Percentiles rank a stretch among this genome's conserved stretches.
These are phyloP conservation scores for Sebastes goodei DNA, from an alignment of 2,797 vertebrate genomes.

Conservation along the genomic window DNA sequence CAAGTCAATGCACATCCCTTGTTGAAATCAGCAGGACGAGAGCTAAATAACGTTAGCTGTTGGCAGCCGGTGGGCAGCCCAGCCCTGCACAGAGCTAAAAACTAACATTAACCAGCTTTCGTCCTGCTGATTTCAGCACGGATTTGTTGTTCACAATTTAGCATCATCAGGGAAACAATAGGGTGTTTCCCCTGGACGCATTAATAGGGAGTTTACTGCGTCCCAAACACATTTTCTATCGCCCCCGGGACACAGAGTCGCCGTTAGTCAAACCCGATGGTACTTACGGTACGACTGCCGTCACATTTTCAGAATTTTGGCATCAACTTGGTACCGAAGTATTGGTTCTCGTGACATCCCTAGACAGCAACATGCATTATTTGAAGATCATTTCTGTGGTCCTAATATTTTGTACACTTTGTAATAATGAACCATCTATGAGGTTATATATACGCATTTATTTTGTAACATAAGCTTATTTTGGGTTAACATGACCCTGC, in stretches of 20 bases:
- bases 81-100: too few relatives aligned
- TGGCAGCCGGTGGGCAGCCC: too few relatives aligned
- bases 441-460: not conserved
- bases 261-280: too few relatives aligned
- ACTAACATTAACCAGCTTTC: not conserved
- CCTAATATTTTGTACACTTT: not conserved
- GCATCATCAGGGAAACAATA: not conserved
- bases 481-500: not conserved
- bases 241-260: too few relatives aligned
- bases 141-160: not conserved
- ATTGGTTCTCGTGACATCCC: not conserved
- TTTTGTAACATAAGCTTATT: not conserved
- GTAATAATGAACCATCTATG: not conserved
- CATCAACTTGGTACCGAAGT: not conserved
- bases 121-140: not conserved
- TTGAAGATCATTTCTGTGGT: not conserved
- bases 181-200: too few relatives aligned
- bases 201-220: too few relatives aligned
- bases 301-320: not conserved
- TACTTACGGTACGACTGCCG: rapidly evolving
- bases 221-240: too few relatives aligned
- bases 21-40: not conserved
- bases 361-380: not conserved
- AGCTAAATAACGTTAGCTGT: not conserved
- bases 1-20: not conserved